Evolutionary conservation across 2,113 vertebrate species (phyloP).

Genomic region (Rattus rattus): DNA sequence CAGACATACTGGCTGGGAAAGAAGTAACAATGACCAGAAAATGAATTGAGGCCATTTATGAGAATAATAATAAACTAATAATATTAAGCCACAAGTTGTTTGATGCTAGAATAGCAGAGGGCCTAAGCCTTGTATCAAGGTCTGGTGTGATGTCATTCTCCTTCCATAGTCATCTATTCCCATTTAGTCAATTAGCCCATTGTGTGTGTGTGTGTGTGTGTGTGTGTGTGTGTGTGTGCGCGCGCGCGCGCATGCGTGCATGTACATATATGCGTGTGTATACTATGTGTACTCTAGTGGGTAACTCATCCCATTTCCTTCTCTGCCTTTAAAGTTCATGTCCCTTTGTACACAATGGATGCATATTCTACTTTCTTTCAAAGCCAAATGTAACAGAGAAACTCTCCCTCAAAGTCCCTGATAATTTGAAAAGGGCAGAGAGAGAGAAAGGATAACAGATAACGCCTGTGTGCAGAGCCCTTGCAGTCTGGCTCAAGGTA

Average conservation of each 20-base stretch:
- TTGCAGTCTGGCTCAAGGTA: neutral
- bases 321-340: conserved; percentile 51
- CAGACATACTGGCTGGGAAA: neutral
- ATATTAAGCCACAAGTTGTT: neutral
- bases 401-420: conserved; percentile 70
- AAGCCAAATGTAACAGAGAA: conserved; percentile 54
- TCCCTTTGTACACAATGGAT: conserved; percentile 4
- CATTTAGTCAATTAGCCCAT: neutral
- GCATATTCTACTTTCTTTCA: conserved; percentile 19
- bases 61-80: conserved; percentile 37
- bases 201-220: neutral
- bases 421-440: neutral
- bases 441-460: neutral
- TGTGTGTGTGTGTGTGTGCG: neutral
- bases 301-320: conserved; percentile 66
- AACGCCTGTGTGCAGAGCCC: neutral
- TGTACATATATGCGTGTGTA: neutral
- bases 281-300: conserved; percentile 24
- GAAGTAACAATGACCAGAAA: conserved; percentile 44
- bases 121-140: neutral
- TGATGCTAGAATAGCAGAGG: conserved; percentile 42
- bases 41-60: conserved; percentile 28
- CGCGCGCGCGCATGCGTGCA: neutral
- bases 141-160: neutral
- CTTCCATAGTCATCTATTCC: neutral